A percentile compares a stretch with the other conserved stretches of the same genome.
Conservation (phyloP, 2,888 invertebrate genomes). For the Metalampra italica region DNA sequence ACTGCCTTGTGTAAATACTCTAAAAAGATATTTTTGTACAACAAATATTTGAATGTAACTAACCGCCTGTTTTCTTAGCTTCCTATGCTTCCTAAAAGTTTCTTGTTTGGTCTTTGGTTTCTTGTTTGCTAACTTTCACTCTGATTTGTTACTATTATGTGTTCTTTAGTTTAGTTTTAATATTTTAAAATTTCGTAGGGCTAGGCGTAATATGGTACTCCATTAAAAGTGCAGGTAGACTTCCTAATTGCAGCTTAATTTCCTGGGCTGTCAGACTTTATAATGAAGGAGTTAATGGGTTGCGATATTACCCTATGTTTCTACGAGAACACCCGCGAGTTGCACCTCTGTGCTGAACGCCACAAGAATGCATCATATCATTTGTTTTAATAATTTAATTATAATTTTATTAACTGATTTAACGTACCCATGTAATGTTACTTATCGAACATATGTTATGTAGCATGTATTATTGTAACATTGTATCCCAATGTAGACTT, state of each 20-base stretch:
- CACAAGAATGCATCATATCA: constrained; percentile 79
- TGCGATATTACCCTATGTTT: constrained; percentile 30
- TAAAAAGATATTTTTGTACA: constrained; percentile 6
- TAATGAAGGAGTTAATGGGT: no score
- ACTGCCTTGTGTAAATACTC: constrained; percentile 14
- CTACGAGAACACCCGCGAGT: constrained; percentile 40
- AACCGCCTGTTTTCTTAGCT: constrained; percentile 14
- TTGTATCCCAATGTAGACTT: constrained; percentile 30
- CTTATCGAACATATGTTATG: constrained; percentile 42
- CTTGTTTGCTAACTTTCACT: constrained; percentile 27
- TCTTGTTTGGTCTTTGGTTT: constrained; percentile 24
- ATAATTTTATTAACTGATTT: constrained; percentile 59
- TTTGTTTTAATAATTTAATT: constrained; percentile 69
- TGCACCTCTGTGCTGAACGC: constrained; percentile 54
- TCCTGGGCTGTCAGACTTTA: not conserved
- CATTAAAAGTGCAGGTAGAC: constrained; percentile 1
- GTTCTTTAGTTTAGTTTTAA: constrained; percentile 60
- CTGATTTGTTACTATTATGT: constrained; percentile 38
- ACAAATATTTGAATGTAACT: constrained; percentile 3
- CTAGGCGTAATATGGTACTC: constrained; percentile 27
- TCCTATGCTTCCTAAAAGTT: constrained; percentile 24
- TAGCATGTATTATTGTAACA: constrained; percentile 38
- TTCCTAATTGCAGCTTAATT: not conserved
- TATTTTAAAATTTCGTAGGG: constrained; percentile 30
- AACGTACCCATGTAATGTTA: constrained; percentile 56